Base-by-base conservation (phyloP, 1,140 invertebrate species). In the Sweltsa coloradensis region DNA sequence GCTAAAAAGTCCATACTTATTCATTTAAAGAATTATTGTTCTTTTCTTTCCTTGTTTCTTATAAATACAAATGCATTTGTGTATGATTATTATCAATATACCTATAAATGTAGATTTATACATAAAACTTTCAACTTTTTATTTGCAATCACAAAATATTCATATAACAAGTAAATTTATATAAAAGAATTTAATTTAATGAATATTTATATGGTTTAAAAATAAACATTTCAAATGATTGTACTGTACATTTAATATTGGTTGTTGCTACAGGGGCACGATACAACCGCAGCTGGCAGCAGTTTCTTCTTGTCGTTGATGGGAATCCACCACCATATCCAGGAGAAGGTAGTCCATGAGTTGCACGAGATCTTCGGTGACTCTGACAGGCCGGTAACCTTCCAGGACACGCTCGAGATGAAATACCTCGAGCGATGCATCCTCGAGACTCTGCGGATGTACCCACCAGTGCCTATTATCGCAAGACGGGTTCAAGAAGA, bases 291-390 rank as follows among this genome's bases (percentile, higher is more conserved):
- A 1, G 55, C 63, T 13, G 41, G 48, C 36, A 81, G 84, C 21
- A 86, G 82, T 56, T 94, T 90, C 72, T 85, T 86, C 50, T 64
- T 92, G 0, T 88, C 81, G 25, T 67, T 89, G 24, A 78, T 94
- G 61, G 88, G 85, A 3, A 73, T 78, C 45, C 78, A 91, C 58
- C 83, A 83, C 37, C 75, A 89, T 4, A 79, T 85, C 50, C 78
- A 76, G 55, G 74, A 79, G 16, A 83, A 75, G 55, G 79, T 89
- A 0, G 78, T 86, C 48, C 74, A 87, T 50, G 90, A 95, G 61
- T 55, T 94, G 19, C 81, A 89, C 48, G 69, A 76, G 6, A 84
- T 94, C 42, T 89, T 92, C 57, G 86, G 85, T 4, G 78, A 85
- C 55, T 82, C 81, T 0, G 77, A 85, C 57, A 64, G 81, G 45